A percentile compares a stretch with the other conserved stretches of the same genome.
Evolutionary conservation across 2,797 vertebrate species (phyloP).

Genomic region (Clarias laeviceps): DNA sequence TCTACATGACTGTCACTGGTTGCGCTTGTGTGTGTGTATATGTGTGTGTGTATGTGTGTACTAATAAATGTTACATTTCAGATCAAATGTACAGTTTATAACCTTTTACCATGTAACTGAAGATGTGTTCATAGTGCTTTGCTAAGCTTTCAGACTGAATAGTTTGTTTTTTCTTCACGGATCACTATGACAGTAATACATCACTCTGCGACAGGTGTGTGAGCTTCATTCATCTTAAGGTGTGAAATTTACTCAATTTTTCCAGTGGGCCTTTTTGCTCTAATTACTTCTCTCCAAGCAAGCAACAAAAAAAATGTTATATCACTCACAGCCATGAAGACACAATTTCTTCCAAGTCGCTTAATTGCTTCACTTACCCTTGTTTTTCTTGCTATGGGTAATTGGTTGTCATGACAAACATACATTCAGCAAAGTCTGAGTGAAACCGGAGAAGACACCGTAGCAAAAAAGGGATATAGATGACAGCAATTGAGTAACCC

Average conservation of each 20-base stretch:
- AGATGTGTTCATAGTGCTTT: not conserved
- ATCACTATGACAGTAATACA: constrained; percentile 2
- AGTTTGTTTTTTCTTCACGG: not conserved
- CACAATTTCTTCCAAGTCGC: constrained; percentile 58
- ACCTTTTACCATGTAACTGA: not conserved
- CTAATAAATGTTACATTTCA: constrained; percentile 1
- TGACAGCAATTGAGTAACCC: constrained; percentile 49
- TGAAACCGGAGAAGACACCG: constrained; percentile 44
- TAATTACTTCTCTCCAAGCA: constrained; percentile 45
- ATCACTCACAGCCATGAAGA: constrained; percentile 31
- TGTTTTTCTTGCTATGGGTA: constrained; percentile 70
- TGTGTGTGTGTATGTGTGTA: constrained; percentile 13
- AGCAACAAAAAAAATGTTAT: constrained; percentile 30
- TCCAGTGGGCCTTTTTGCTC: constrained; percentile 47
- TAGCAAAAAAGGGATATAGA: constrained; percentile 39
- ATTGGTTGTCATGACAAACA: constrained; percentile 79
- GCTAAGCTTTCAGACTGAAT: constrained; percentile 3
- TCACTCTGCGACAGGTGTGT: constrained; percentile 16
- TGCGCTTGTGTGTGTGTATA: constrained; percentile 27
- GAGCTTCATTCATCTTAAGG: not conserved
- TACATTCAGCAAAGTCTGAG: constrained; percentile 60
- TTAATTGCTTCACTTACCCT: constrained; percentile 72
- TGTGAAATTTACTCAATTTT: constrained; percentile 27
- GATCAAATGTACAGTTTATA: not conserved
- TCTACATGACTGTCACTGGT: not conserved